These are phyloP conservation scores for Ellobius talpinus DNA, from an alignment of 2,113 vertebrate genomes.

Conservation along the genomic window DNA sequence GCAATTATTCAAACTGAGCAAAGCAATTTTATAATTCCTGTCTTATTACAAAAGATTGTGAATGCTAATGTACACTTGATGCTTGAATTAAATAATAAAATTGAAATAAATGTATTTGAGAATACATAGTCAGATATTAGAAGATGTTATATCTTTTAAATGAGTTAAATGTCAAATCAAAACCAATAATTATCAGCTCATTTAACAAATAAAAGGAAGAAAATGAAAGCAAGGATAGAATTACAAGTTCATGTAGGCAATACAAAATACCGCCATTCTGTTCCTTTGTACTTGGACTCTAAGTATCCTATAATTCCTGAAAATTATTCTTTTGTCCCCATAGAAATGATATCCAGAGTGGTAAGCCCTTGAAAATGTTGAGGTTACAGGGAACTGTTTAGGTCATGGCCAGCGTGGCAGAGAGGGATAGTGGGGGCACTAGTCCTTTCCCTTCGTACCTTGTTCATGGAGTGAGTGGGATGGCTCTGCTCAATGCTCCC, in stretches of 20 bases:
- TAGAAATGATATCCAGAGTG: background rate
- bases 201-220: background rate
- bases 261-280: background rate
- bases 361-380: too few relatives aligned
- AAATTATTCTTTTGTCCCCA: background rate
- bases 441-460: too few relatives aligned
- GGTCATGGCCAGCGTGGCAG: accelerated
- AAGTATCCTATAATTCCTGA: too few relatives aligned
- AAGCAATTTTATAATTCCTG: background rate
- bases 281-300: background rate
- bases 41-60: background rate
- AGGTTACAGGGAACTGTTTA: background rate
- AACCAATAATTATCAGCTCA: background rate
- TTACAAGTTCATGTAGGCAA: background rate
- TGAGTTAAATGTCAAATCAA: background rate
- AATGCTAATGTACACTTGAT: background rate
- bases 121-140: background rate
- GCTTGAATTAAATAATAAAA: slow-evolving; percentile 21
- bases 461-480: background rate
- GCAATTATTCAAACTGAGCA: background rate
- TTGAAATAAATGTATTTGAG: background rate
- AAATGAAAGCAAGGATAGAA: too few relatives aligned
- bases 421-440: background rate
- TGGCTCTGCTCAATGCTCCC: background rate
- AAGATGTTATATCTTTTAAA: background rate